A percentile compares a stretch with the other conserved stretches of the same genome.
Conservation (phyloP, 2,888 invertebrate genomes). For the Agrotis ipsilon region DNA sequence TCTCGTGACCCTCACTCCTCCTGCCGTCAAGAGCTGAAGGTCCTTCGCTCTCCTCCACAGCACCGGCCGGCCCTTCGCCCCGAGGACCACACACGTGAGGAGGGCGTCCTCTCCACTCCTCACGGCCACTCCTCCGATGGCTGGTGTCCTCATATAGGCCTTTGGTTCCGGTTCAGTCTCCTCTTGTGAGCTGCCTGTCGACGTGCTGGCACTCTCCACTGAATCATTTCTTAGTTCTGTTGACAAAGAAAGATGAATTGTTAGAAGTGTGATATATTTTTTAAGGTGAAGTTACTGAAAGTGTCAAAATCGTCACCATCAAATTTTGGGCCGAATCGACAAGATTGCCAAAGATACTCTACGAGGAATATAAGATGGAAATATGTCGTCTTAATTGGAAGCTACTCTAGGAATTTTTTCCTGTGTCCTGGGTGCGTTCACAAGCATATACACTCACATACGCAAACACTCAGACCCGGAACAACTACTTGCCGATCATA, state of each 20-base stretch:
- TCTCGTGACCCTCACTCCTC: slow-evolving; percentile 93
- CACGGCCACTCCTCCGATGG: slow-evolving; percentile 80
- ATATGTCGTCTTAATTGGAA: no score
- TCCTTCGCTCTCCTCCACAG: slow-evolving; percentile 94
- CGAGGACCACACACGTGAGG: slow-evolving; percentile 95
- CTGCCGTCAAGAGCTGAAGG: slow-evolving; percentile 94
- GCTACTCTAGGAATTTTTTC: no score
- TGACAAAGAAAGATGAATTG: slow-evolving; percentile 48
- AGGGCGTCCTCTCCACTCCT: slow-evolving; percentile 94
- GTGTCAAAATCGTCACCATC: no score
- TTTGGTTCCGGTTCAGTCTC: slow-evolving; percentile 75
- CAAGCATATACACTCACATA: no score
- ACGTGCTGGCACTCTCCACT: slow-evolving; percentile 75
- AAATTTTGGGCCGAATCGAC: no score
- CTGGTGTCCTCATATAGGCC: slow-evolving; percentile 85
- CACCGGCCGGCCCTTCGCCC: slow-evolving; percentile 93
- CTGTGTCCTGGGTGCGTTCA: no score
- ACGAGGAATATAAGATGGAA: no score
- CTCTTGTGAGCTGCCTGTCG: slow-evolving; percentile 81
- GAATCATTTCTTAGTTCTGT: slow-evolving; percentile 78
- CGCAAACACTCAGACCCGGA: no score
- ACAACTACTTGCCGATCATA: no score
- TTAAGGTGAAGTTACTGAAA: neutral
- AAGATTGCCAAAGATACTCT: no score
- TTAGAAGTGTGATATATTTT: neutral